Base-by-base conservation (phyloP, 2,888 invertebrate species). In the Penaeus monodon region DNA sequence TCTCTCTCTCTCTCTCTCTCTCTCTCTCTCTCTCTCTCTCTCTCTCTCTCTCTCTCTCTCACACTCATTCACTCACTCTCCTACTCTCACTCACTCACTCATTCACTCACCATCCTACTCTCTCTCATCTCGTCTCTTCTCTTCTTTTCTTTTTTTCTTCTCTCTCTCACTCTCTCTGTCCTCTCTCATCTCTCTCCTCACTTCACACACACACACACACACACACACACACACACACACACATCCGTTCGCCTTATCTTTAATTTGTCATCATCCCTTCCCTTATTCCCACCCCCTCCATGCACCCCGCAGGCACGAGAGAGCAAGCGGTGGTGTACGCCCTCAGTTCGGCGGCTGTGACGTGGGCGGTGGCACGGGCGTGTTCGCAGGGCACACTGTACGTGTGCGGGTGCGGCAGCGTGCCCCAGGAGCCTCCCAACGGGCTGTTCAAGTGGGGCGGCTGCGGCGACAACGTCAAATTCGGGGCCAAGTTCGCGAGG, bases 291-390 rank as follows among this genome's bases (percentile, higher is more conserved):
- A n/a, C 22, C 49, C 76, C 65, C 85, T 64, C 44, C 44, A 14
- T 49, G 20, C 27, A 22, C 74, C 44, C 33, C 74, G 22, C 92
- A 97, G 97, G 96, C 81, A 97, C 97, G 27, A 94, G 96, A 89
- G 97, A 97, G 92, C 97, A 97, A 92, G 96, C 96, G 0, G 96
- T 95, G 92, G 96, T 96, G 44, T 96, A 96, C 92, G 96, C 96
- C 6, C 94, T 97, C 92, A 95, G 96, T 33, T 95, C 96, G 0
- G 96, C 97, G 2, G 95, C 96, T 29, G 93, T 97, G 77, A 94
- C 95, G 81, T 96, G 96, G 94, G 94, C 95, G 27, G 93, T 97
- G 91, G 95, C 96, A 12, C 94, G 95, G 89, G 96, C 96, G 63
- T 97, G 97, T 92, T 95, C 96, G 49, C 94, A 95, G 83, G 96